A percentile compares a stretch with the other conserved stretches of the same genome.
phyloP scores from a whole-genome alignment of 2,888 invertebrate species.

The Amiota minor region DNA sequence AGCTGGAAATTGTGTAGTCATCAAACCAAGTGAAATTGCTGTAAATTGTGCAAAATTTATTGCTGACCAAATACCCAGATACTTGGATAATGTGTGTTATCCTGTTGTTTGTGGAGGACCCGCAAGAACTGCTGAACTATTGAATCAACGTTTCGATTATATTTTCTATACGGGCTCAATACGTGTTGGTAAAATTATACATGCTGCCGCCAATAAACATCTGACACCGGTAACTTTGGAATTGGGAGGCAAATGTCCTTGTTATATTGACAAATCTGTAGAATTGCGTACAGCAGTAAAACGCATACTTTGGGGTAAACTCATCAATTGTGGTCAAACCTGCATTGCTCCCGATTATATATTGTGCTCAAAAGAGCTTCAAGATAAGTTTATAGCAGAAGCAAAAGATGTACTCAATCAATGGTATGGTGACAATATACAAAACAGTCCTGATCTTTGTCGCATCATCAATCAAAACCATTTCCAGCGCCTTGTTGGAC shows the following conservation, averaged over 20 bases:
- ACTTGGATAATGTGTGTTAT: constrained; percentile 88
- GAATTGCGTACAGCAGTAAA: constrained; percentile 85
- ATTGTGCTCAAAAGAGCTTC: constrained; percentile 85
- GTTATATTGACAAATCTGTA: constrained; percentile 88
- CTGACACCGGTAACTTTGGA: constrained; percentile 96
- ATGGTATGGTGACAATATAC: constrained; percentile 88
- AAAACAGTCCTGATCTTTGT: constrained; percentile 87
- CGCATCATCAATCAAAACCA: constrained; percentile 90
- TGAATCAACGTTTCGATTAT: constrained; percentile 93
- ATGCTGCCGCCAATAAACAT: constrained; percentile 90
- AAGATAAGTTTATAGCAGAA: constrained; percentile 81
- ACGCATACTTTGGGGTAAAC: constrained; percentile 95
- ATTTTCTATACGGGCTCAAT: constrained; percentile 94
- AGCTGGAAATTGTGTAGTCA: constrained; percentile 91
- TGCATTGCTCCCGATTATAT: constrained; percentile 98
- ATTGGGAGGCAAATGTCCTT: constrained; percentile 92
- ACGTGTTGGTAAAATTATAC: constrained; percentile 88
- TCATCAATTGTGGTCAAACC: constrained; percentile 93
- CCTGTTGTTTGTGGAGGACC: constrained; percentile 88
- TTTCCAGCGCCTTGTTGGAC: constrained; percentile 83
- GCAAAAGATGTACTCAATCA: constrained; percentile 81
- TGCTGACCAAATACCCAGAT: constrained; percentile 85
- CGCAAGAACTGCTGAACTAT: constrained; percentile 86
- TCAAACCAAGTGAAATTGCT: constrained; percentile 96
- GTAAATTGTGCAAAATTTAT: constrained; percentile 82